phyloP scores from a whole-genome alignment of 2,888 invertebrate genomes.

The Xiphydria camelus region DNA sequence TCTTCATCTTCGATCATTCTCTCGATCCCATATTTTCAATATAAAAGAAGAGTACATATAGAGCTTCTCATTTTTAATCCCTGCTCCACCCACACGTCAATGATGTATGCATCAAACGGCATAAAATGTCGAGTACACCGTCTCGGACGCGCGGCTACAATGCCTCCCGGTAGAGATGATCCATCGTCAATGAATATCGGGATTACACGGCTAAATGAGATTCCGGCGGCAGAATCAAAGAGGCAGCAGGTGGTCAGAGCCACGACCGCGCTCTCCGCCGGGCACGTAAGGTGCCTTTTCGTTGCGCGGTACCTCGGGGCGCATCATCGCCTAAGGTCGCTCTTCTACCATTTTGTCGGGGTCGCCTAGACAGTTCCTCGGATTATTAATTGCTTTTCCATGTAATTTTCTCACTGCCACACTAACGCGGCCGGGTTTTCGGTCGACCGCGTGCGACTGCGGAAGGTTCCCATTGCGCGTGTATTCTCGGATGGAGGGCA shows the following conservation, averaged over 20 bases:
- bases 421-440: neutral
- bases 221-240: constrained; percentile 56
- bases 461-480: neutral
- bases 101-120: constrained; percentile 36
- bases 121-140: constrained; percentile 16
- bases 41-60: no score
- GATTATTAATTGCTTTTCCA: constrained; percentile 44
- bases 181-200: constrained; percentile 42
- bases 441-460: neutral
- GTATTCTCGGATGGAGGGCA: neutral
- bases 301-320: neutral
- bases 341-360: constrained; percentile 15
- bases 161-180: constrained; percentile 30
- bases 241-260: constrained; percentile 56
- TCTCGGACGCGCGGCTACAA: constrained; percentile 30
- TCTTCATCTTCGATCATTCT: no score
- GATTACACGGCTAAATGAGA: constrained; percentile 56
- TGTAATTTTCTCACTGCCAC: constrained; percentile 30
- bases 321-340: constrained; percentile 6
- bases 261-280: constrained; percentile 29
- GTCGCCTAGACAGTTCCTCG: neutral
- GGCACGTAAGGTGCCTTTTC: constrained; percentile 29
- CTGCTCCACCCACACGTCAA: no score
- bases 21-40: no score
- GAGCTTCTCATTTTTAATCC: no score